phyloP scores from a whole-genome alignment of 53 echinoderm and acorn worm genomes.

The Astropecten irregularis region DNA sequence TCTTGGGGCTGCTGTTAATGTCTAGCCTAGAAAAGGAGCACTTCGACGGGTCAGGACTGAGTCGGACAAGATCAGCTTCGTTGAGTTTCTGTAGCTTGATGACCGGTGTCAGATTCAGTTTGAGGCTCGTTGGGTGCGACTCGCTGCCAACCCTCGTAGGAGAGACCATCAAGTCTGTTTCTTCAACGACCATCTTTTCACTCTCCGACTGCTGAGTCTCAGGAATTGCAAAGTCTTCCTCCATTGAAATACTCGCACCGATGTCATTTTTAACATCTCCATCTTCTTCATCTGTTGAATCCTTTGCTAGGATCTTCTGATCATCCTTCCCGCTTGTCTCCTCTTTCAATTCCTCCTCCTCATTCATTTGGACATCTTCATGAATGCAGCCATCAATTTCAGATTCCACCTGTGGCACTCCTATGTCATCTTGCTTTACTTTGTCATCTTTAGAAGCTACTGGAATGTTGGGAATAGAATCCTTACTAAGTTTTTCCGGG shows the following conservation, averaged over 20 bases:
- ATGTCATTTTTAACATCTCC: not conserved
- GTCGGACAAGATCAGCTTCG: constrained; percentile 49
- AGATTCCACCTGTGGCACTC: not conserved
- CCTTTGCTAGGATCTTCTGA: constrained; percentile 11
- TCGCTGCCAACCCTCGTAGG: not conserved
- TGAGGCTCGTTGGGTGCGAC: not conserved
- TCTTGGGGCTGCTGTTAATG: constrained; percentile 64
- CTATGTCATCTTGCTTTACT: not conserved
- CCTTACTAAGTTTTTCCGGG: not conserved
- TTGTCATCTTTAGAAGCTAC: not conserved
- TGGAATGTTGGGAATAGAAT: not conserved
- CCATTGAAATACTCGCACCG: not conserved
- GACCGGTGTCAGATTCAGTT: constrained; percentile 70
- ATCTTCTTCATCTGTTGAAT: constrained; percentile 35
- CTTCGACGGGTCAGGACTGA: constrained; percentile 56
- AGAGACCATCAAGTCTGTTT: constrained; percentile 8
- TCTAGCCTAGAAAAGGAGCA: constrained; percentile 53
- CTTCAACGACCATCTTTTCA: not conserved
- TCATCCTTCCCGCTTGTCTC: constrained; percentile 2
- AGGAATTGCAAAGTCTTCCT: constrained; percentile 31
- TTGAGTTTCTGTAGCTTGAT: constrained; percentile 76
- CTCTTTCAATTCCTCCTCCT: not conserved
- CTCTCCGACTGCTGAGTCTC: constrained; percentile 30
- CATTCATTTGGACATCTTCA: not conserved
- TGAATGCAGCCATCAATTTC: not conserved